These are phyloP conservation scores for Conopomorpha cramerella DNA, from an alignment of 1,140 invertebrate genomes.

Conservation along the genomic window DNA sequence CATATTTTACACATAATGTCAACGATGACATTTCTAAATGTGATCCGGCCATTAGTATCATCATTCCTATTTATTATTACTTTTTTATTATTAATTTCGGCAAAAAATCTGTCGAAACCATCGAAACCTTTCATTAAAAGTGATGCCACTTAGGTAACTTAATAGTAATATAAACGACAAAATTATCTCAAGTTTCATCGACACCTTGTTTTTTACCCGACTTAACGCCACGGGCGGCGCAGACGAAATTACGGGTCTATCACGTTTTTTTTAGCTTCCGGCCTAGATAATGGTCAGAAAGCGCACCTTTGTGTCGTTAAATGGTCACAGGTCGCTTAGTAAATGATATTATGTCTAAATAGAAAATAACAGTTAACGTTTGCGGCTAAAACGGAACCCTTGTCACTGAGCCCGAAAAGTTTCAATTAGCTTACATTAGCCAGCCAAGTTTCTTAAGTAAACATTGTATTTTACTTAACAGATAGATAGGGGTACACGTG, in stretches of 20 bases:
- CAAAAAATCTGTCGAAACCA: too few species aligned
- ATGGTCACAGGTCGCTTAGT: conserved; percentile 24
- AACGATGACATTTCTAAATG: too few species aligned
- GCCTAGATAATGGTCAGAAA: conserved; percentile 35
- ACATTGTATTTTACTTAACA: too few species aligned
- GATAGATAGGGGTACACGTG: too few species aligned
- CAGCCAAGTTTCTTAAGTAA: too few species aligned
- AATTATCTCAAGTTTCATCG: conserved; percentile 40
- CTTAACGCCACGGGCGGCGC: conserved; percentile 23
- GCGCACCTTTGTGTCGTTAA: conserved; percentile 40
- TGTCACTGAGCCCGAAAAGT: conserved; percentile 4
- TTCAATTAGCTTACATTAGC: conserved; percentile 37
- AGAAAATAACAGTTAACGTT: neutral
- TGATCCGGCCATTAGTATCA: too few species aligned
- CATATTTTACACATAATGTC: too few species aligned
- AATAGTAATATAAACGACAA: too few species aligned
- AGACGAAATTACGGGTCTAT: conserved; percentile 36
- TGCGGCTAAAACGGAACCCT: neutral
- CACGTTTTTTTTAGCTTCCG: conserved; percentile 41
- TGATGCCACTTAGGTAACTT: too few species aligned
- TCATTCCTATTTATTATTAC: too few species aligned
- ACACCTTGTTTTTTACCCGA: conserved; percentile 36
- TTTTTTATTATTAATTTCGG: too few species aligned
- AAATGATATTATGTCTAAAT: conserved; percentile 10
- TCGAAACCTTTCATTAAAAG: too few species aligned